Evolutionary conservation across 2,113 vertebrate genomes (phyloP).

Genomic region (Myrmecophaga tridactyla): DNA sequence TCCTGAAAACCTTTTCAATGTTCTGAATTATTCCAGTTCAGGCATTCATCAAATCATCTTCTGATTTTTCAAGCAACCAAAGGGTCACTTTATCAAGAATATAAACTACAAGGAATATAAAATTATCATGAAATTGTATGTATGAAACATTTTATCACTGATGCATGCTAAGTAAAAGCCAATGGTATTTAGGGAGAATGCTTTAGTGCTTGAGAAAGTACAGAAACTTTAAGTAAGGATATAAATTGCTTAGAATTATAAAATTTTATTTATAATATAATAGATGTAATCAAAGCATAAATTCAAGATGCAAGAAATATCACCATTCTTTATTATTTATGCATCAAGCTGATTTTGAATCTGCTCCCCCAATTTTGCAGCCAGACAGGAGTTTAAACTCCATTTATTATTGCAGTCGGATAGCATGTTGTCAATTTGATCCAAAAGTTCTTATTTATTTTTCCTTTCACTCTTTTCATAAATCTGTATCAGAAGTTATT

Average conservation of each 20-base stretch:
- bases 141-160: neutral
- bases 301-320: neutral
- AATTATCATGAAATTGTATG: neutral
- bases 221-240: neutral
- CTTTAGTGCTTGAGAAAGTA: neutral
- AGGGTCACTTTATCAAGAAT: neutral
- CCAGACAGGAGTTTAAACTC: too few species aligned
- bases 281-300: neutral
- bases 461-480: too few species aligned
- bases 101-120: neutral
- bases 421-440: too few species aligned
- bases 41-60: neutral
- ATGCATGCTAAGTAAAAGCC: neutral
- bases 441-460: too few species aligned
- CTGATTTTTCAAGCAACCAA: neutral
- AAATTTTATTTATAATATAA: neutral
- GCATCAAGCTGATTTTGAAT: too few species aligned
- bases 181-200: neutral
- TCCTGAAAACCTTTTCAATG: neutral
- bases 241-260: neutral
- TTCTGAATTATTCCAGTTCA: neutral
- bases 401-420: too few species aligned
- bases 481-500: too few species aligned
- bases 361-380: too few species aligned
- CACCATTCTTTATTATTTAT: neutral